Percentiles rank a stretch among this genome's conserved stretches.
Evolutionary conservation across 2,888 invertebrate genomes (phyloP).

Genomic region (Caenorhabditis zanzibari): DNA sequence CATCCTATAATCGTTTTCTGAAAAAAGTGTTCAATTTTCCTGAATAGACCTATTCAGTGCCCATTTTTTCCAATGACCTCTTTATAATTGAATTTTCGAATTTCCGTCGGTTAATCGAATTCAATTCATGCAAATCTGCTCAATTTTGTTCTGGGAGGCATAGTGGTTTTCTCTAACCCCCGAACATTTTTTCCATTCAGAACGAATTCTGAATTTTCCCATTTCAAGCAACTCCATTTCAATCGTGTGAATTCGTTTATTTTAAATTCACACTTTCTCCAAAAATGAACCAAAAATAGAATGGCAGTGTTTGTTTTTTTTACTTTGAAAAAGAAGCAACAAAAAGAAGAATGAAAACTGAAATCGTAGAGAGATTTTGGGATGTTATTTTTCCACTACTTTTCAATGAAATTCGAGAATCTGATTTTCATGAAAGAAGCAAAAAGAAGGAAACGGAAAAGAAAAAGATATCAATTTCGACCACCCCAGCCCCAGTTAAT

Average conservation of each 20-base stretch:
- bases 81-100: conserved; percentile 19
- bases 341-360: conserved; percentile 4
- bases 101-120: conserved; percentile 1
- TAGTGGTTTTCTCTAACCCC: no score
- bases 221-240: not conserved
- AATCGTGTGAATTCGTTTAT: conserved; percentile 8
- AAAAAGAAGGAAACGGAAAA: conserved; percentile 1
- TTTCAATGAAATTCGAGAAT: conserved; percentile 28
- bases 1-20: not conserved
- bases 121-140: conserved; percentile 24
- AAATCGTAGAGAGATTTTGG: conserved; percentile 5
- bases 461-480: conserved; percentile 37
- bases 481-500: conserved; percentile 5
- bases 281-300: conserved; percentile 5
- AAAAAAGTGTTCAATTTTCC: not conserved
- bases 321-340: not conserved
- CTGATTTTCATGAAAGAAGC: conserved; percentile 37
- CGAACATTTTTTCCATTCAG: conserved; percentile 7
- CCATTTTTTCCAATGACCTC: conserved; percentile 7
- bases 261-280: not conserved
- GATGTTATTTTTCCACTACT: conserved; percentile 23
- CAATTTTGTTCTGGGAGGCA: conserved; percentile 12
- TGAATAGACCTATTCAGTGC: no score
- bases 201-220: not conserved
- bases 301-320: not conserved